Evolutionary conservation across 2,113 vertebrate species (phyloP).

Genomic region (Pseudopipra pipra): DNA sequence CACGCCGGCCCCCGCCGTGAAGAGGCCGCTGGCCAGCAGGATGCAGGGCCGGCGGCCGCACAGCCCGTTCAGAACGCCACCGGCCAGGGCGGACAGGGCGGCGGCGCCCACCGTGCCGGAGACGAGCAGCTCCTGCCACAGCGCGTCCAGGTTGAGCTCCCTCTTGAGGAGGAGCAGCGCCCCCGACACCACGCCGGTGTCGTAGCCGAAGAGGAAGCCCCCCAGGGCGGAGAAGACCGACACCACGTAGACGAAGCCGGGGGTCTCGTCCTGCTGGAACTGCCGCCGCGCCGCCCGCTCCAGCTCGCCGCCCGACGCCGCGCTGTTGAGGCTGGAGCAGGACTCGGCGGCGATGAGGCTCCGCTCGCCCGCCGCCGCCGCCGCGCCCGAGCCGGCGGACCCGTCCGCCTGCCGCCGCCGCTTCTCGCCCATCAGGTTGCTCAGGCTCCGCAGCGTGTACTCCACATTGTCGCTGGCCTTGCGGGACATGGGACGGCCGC

Average conservation of each 20-base stretch:
- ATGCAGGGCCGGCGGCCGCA: constrained; percentile 87
- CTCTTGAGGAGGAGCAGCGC: constrained; percentile 92
- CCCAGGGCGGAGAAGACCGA: constrained; percentile 89
- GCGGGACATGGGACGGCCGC: constrained; percentile 85
- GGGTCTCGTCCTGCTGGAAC: constrained; percentile 89
- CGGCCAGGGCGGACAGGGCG: constrained; percentile 84
- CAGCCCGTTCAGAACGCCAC: constrained; percentile 83
- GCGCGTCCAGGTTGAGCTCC: constrained; percentile 85
- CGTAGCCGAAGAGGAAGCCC: constrained; percentile 95
- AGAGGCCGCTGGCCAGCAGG: constrained; percentile 87
- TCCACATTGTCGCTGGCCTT: constrained; percentile 88
- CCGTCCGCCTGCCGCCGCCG: constrained; percentile 81
- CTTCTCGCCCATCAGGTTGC: constrained; percentile 91
- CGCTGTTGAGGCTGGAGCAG: constrained; percentile 82
- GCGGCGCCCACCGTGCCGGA: constrained; percentile 92
- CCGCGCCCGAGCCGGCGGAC: constrained; percentile 29
- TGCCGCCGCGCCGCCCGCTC: constrained; percentile 92
- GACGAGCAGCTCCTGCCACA: constrained; percentile 96
- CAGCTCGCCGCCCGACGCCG: constrained; percentile 78
- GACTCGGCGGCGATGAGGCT: constrained; percentile 84
- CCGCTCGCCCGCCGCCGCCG: constrained; percentile 78
- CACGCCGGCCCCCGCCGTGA: constrained; percentile 81
- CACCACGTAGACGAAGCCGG: constrained; percentile 80
- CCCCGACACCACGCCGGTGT: constrained; percentile 95
- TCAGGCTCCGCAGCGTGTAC: constrained; percentile 91